phyloP scores from a whole-genome alignment of 64 coral and sea anemone species.

The Montipora capricornis region DNA sequence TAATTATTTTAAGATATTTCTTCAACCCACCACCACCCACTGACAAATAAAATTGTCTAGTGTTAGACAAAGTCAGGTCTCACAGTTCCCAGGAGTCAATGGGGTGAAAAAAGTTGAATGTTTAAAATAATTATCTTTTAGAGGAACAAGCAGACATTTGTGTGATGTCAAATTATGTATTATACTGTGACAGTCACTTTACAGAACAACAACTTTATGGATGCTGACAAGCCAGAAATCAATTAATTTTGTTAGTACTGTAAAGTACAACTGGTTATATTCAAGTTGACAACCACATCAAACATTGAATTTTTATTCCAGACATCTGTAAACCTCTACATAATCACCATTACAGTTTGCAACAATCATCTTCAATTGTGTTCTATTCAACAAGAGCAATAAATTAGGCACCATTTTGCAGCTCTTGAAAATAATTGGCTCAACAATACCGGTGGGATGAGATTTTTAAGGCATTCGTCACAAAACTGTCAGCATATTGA shows the following conservation, averaged over 20 bases:
- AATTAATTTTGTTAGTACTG: background rate
- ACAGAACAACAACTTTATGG: too few species aligned
- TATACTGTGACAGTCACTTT: too few species aligned
- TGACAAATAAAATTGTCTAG: too few species aligned
- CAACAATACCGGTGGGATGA: background rate
- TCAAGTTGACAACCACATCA: background rate
- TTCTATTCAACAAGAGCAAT: background rate
- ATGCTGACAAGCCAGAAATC: too few species aligned
- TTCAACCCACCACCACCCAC: too few species aligned
- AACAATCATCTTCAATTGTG: background rate
- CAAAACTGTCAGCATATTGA: background rate
- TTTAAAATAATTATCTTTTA: too few species aligned
- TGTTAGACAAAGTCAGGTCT: too few species aligned
- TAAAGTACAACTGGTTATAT: background rate
- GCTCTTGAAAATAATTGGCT: background rate
- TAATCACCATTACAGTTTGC: background rate
- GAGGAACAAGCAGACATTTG: too few species aligned
- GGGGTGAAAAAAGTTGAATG: too few species aligned
- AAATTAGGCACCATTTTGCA: background rate
- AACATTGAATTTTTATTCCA: background rate
- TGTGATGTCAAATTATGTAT: too few species aligned
- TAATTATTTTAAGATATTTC: too few species aligned
- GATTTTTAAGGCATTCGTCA: background rate
- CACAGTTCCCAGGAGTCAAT: too few species aligned
- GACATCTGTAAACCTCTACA: conserved; percentile 9